Evolutionary conservation across 2,797 vertebrate genomes (phyloP).

Genomic region (Intellagama lesueurii): DNA sequence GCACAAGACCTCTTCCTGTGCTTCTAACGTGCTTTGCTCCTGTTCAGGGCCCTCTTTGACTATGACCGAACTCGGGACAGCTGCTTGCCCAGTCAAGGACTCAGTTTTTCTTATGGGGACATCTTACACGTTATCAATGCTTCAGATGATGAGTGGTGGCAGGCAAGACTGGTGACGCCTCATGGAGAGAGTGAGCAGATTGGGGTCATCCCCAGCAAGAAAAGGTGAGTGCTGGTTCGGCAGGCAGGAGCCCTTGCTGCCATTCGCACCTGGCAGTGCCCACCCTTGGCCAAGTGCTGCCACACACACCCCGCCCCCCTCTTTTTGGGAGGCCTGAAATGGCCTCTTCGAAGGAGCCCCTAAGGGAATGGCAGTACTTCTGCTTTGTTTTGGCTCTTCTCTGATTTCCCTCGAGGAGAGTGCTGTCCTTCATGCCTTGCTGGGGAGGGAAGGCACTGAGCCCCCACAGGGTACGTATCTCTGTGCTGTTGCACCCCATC

Average conservation of each 20-base stretch:
- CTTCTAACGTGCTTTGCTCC: background rate
- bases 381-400: background rate
- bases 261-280: background rate
- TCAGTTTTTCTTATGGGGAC: conserved; percentile 98
- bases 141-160: conserved; percentile 99
- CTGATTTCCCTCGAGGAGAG: background rate
- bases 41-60: conserved; percentile 93
- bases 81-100: conserved; percentile 96
- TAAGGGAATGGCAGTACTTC: no score
- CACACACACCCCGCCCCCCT: no score
- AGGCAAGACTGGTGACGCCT: conserved; percentile 96
- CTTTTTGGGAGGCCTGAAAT: background rate
- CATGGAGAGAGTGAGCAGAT: conserved; percentile 99
- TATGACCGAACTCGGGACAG: conserved; percentile 98
- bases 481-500: background rate
- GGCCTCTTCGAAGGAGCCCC: no score
- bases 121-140: conserved; percentile 98
- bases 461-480: no score
- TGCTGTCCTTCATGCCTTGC: background rate
- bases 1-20: background rate
- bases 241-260: accelerated
- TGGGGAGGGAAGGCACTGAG: background rate
- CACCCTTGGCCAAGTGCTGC: no score
- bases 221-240: conserved; percentile 83
- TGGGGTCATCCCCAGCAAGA: conserved; percentile 98